These are phyloP conservation scores for Drosophila prosaltans DNA, from an alignment of 1,140 invertebrate genomes.

Conservation along the genomic window DNA sequence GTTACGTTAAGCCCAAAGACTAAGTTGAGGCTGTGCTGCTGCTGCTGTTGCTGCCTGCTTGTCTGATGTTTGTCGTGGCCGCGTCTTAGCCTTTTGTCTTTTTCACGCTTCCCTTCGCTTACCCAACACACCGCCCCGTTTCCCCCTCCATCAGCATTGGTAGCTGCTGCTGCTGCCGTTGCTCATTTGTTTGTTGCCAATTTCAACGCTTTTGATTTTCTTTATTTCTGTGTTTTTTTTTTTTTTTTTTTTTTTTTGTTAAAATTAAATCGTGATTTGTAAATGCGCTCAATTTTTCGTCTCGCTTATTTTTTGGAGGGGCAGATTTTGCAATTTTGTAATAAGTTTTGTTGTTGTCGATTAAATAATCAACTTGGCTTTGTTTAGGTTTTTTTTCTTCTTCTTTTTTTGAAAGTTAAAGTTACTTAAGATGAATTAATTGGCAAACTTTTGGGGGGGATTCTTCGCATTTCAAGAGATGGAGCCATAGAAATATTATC, in stretches of 20 bases:
- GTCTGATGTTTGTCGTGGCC: conserved; percentile 50
- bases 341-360: conserved; percentile 64
- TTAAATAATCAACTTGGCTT: conserved; percentile 68
- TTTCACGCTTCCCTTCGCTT: conserved; percentile 55
- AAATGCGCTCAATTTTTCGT: conserved; percentile 80
- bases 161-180: conserved; percentile 43
- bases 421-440: conserved; percentile 17
- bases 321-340: conserved; percentile 74
- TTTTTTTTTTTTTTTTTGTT: conserved; percentile 58
- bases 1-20: conserved; percentile 66
- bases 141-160: neutral
- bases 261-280: conserved; percentile 80
- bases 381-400: neutral
- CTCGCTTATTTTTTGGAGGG: conserved; percentile 33
- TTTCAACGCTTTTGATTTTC: conserved; percentile 70
- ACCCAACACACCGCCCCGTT: neutral
- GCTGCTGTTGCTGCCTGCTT: neutral
- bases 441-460: conserved; percentile 1
- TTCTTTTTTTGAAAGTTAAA: conserved; percentile 40
- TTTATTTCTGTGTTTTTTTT: conserved; percentile 58
- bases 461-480: neutral
- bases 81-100: conserved; percentile 68
- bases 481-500: too few species aligned
- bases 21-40: conserved; percentile 26
- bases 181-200: conserved; percentile 79